These are phyloP conservation scores for Apaloderma vittatum DNA, from an alignment of 2,113 vertebrate species.

Conservation along the genomic window DNA sequence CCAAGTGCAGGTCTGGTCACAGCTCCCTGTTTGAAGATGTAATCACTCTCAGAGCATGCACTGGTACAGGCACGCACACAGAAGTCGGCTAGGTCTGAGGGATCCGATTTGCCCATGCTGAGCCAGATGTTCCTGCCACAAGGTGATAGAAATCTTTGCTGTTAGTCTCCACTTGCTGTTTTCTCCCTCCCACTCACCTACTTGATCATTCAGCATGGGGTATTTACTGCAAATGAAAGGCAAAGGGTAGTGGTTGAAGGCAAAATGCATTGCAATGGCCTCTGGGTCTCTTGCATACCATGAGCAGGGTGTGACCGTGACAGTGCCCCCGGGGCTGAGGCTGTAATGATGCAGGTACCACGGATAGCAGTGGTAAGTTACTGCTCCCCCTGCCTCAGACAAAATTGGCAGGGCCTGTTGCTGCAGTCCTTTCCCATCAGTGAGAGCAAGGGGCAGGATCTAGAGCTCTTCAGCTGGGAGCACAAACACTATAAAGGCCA, in stretches of 20 bases:
- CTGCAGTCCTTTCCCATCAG: not conserved
- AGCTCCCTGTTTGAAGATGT: constrained; percentile 52
- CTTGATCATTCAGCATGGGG: constrained; percentile 5
- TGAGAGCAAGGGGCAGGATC: not conserved
- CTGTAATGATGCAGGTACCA: not conserved
- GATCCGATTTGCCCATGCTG: not conserved
- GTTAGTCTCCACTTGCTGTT: constrained; percentile 65
- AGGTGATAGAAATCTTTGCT: constrained; percentile 43
- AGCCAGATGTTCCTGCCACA: constrained; percentile 67
- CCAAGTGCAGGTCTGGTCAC: constrained; percentile 48
- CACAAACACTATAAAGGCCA: not conserved
- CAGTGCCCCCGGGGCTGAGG: constrained; percentile 33
- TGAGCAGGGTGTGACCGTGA: constrained; percentile 37
- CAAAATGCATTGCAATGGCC: constrained; percentile 38
- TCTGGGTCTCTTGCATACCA: constrained; percentile 62
- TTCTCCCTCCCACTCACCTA: constrained; percentile 54
- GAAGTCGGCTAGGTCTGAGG: not conserved
- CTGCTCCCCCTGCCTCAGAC: not conserved
- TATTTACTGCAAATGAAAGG: constrained; percentile 62
- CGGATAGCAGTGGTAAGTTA: not conserved
- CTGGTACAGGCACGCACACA: constrained; percentile 42
- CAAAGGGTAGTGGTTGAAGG: constrained; percentile 63
- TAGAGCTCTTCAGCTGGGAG: constrained; percentile 1
- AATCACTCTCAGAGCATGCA: not conserved
- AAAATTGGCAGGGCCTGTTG: not conserved